Conservation (phyloP, 2,888 invertebrate genomes). For the Elmis aenea region DNA sequence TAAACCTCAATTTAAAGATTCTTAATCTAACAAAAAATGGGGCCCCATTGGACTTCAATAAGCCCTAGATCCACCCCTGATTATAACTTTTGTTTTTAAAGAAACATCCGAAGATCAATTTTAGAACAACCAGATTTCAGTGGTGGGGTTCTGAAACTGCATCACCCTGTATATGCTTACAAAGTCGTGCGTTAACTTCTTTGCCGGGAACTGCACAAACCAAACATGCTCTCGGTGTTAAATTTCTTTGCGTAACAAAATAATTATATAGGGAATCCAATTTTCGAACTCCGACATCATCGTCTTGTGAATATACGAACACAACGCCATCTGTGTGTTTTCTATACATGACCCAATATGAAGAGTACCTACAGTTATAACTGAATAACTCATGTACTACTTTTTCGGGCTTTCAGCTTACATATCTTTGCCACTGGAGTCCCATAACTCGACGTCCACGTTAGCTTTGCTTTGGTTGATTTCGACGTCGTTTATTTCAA, state of each 20-base stretch:
- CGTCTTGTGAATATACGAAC: slow-evolving; percentile 29
- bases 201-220: slow-evolving; percentile 26
- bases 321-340: slow-evolving; percentile 32
- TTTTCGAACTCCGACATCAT: slow-evolving; percentile 27
- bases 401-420: no score
- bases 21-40: no score
- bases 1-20: no score
- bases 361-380: slow-evolving; percentile 25
- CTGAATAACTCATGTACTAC: no score
- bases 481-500: slow-evolving; percentile 28
- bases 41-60: no score
- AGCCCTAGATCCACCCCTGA: no score
- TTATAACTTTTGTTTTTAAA: no score
- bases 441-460: slow-evolving; percentile 33
- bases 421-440: slow-evolving; percentile 33
- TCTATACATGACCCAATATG: slow-evolving; percentile 32
- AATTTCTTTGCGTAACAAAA: slow-evolving; percentile 29
- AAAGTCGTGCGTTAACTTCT: slow-evolving; percentile 24
- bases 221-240: slow-evolving; percentile 29
- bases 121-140: no score
- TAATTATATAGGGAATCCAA: slow-evolving; percentile 34
- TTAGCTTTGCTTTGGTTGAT: slow-evolving; percentile 24
- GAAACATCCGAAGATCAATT: no score
- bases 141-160: no score
- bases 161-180: no score